phyloP scores from a whole-genome alignment of 1,140 invertebrate genomes.

The Helicoverpa zea region DNA sequence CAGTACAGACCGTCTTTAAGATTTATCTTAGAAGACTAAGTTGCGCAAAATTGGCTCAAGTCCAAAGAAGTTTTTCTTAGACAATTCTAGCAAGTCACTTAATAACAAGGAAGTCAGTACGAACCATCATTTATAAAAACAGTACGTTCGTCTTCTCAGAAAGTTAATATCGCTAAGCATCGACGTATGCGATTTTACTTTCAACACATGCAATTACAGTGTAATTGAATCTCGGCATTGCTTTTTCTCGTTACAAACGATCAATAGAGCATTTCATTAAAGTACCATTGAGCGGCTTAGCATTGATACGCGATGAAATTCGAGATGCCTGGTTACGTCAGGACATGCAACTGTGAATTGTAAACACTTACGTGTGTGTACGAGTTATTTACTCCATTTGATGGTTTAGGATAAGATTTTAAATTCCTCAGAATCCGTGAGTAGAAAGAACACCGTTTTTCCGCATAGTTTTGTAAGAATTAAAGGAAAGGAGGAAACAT shows the following conservation, averaged over 20 bases:
- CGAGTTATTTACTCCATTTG: constrained; percentile 25
- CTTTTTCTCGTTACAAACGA: constrained; percentile 46
- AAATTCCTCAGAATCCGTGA: constrained; percentile 27
- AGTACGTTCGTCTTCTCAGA: constrained; percentile 21
- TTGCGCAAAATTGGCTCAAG: constrained; percentile 9
- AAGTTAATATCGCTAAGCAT: constrained; percentile 23
- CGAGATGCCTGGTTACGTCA: constrained; percentile 44
- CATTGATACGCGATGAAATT: constrained; percentile 54
- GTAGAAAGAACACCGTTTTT: constrained; percentile 29
- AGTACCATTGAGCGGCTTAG: constrained; percentile 37
- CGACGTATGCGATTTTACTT: constrained; percentile 50
- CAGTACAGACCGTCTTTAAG: not conserved
- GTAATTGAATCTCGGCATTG: constrained; percentile 49
- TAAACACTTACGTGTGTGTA: not conserved
- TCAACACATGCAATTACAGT: constrained; percentile 45
- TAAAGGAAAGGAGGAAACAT: constrained; percentile 44
- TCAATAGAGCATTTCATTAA: constrained; percentile 57
- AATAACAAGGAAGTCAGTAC: constrained; percentile 16
- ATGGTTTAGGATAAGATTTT: constrained; percentile 8
- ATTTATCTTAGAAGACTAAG: not conserved
- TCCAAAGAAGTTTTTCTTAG: constrained; percentile 9
- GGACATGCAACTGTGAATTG: constrained; percentile 18
- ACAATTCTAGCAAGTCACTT: constrained; percentile 4
- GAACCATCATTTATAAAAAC: constrained; percentile 20
- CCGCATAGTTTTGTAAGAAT: constrained; percentile 29